These are phyloP conservation scores for Microtus richardsoni DNA, from an alignment of 2,113 vertebrate genomes.

Conservation along the genomic window DNA sequence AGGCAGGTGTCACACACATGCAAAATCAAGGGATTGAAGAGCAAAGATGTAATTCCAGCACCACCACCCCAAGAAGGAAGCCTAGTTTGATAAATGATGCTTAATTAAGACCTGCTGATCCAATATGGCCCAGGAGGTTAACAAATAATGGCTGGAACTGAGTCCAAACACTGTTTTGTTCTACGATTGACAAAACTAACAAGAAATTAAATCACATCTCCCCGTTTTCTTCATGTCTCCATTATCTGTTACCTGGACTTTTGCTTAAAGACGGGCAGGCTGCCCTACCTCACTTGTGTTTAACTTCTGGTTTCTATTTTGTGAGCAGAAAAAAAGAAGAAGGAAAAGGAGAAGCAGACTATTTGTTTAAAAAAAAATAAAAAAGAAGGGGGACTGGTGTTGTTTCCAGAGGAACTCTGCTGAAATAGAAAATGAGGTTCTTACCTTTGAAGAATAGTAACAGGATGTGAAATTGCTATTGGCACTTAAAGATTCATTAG, in stretches of 20 bases:
- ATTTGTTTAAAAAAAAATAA: neutral
- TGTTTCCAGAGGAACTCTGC: conserved; percentile 15
- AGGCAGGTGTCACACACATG: neutral
- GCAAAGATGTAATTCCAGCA: neutral
- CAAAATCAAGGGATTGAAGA: neutral
- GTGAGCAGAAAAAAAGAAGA: too few relatives aligned
- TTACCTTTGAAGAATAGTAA: conserved; percentile 69
- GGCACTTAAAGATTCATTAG: conserved; percentile 67
- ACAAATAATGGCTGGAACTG: neutral
- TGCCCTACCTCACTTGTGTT: neutral
- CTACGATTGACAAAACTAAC: neutral
- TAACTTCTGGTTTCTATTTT: conserved; percentile 31
- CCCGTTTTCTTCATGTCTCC: neutral
- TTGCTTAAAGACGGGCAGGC: neutral
- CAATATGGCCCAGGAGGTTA: conserved; percentile 26
- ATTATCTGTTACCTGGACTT: conserved; percentile 34
- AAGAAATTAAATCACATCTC: neutral
- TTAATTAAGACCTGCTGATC: neutral
- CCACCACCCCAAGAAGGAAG: neutral
- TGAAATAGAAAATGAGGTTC: conserved; percentile 69
- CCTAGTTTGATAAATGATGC: neutral
- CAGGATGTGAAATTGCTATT: conserved; percentile 54
- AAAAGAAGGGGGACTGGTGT: neutral
- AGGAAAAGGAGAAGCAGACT: neutral
- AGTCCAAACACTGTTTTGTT: conserved; percentile 15